Conservation (phyloP, 2,888 invertebrate genomes). For the Brachynemurus nebulosus region DNA sequence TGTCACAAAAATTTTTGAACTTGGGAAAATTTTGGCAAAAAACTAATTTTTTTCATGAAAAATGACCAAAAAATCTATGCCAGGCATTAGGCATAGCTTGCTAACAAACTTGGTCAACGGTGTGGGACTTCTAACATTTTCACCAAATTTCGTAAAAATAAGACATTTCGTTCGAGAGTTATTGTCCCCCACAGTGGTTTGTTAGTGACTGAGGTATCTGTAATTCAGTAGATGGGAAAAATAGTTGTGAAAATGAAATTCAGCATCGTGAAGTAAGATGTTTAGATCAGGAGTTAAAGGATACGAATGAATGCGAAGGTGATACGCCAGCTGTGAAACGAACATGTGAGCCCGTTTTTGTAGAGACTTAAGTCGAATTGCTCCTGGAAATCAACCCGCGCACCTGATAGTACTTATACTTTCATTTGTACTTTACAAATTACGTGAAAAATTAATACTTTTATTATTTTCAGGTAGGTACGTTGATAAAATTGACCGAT, state of each 20-base stretch:
- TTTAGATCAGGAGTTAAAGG: constrained; percentile 25
- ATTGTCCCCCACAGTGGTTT: constrained; percentile 59
- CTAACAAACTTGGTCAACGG: too few relatives aligned
- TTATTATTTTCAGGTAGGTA: constrained; percentile 45
- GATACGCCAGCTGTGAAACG: constrained; percentile 42
- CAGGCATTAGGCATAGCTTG: too few relatives aligned
- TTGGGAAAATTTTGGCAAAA: too few relatives aligned
- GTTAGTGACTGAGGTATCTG: constrained; percentile 52
- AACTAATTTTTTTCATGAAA: too few relatives aligned
- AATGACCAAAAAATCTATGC: too few relatives aligned
- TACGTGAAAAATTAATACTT: background rate
- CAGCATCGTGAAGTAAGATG: constrained; percentile 30
- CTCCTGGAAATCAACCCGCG: constrained; percentile 28
- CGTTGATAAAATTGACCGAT: constrained; percentile 61
- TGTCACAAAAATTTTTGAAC: too few relatives aligned
- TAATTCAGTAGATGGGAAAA: constrained; percentile 21
- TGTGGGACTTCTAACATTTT: too few relatives aligned
- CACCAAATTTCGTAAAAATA: too few relatives aligned
- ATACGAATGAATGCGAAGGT: constrained; percentile 34
- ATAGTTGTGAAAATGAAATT: constrained; percentile 24
- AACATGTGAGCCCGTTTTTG: constrained; percentile 28
- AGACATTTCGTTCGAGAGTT: too few relatives aligned
- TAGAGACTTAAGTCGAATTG: background rate
- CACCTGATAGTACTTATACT: too few relatives aligned
- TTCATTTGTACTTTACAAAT: background rate